phyloP scores from a whole-genome alignment of 92 coral and sea anemone genomes.

The Porites rus region DNA sequence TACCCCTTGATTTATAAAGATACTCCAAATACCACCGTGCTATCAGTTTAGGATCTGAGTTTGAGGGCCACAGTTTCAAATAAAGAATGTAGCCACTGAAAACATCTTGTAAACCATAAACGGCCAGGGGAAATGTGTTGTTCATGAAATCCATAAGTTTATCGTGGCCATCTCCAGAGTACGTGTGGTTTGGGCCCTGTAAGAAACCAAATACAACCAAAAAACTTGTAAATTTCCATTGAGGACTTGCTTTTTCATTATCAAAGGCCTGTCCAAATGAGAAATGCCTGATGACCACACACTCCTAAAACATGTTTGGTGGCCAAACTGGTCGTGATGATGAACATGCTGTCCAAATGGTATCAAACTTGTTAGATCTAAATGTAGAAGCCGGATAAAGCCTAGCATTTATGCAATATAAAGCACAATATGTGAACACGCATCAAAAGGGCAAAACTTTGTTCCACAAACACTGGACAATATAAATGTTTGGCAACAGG shows the following conservation, averaged over 20 bases:
- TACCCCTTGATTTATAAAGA: slow-evolving; percentile 55
- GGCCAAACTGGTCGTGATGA: not conserved
- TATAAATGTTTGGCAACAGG: slow-evolving; percentile 22
- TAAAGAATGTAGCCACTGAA: slow-evolving; percentile 64
- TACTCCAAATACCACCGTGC: slow-evolving; percentile 68
- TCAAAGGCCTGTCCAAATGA: slow-evolving; percentile 4
- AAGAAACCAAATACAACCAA: not conserved
- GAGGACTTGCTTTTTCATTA: not conserved
- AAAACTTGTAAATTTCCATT: not conserved
- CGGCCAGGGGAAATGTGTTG: slow-evolving; percentile 65
- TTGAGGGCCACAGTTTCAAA: slow-evolving; percentile 66
- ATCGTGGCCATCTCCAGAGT: slow-evolving; percentile 8
- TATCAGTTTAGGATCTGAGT: slow-evolving; percentile 71
- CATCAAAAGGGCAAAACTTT: slow-evolving; percentile 20
- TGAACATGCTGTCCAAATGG: not conserved
- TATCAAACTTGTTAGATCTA: slow-evolving; percentile 14
- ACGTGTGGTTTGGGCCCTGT: slow-evolving; percentile 70
- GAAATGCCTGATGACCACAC: not conserved
- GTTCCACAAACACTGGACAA: slow-evolving; percentile 28
- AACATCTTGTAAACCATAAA: slow-evolving; percentile 78
- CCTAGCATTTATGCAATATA: slow-evolving; percentile 14
- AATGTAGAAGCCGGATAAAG: slow-evolving; percentile 11
- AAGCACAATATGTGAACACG: slow-evolving; percentile 14
- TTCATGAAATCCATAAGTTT: slow-evolving; percentile 69
- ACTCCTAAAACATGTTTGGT: not conserved